Percentiles rank a stretch among this genome's conserved stretches.
phyloP scores from a whole-genome alignment of 92 coral and sea anemone genomes.

The Metridium senile region DNA sequence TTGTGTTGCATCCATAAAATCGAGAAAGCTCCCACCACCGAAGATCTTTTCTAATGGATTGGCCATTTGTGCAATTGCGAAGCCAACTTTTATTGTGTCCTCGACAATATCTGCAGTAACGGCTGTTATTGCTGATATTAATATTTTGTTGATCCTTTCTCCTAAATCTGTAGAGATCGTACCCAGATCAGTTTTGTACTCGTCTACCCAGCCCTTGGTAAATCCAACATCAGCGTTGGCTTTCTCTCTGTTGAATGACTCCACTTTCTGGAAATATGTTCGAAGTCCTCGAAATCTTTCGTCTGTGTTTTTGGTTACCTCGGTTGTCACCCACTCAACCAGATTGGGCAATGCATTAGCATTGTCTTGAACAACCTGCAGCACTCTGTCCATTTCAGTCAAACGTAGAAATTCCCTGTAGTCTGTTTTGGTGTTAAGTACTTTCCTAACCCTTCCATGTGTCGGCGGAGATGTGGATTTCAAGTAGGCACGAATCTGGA shows the following conservation, averaged over 20 bases:
- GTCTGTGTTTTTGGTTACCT: slow-evolving; percentile 12
- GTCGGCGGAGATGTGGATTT: slow-evolving; percentile 6
- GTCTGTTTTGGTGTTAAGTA: slow-evolving; percentile 45
- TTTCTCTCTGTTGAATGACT: slow-evolving; percentile 30
- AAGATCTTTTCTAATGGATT: slow-evolving; percentile 36
- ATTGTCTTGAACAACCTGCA: slow-evolving; percentile 17
- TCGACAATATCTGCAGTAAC: slow-evolving; percentile 36
- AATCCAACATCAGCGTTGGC: slow-evolving; percentile 31
- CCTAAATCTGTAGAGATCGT: slow-evolving; percentile 17
- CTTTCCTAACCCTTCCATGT: slow-evolving; percentile 5
- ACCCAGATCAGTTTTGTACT: slow-evolving; percentile 5
- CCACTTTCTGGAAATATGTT: slow-evolving; percentile 35
- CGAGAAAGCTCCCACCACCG: slow-evolving; percentile 18
- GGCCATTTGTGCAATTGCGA: slow-evolving; percentile 8
- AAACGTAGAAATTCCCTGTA: slow-evolving; percentile 21
- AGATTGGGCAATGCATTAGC: slow-evolving; percentile 10
- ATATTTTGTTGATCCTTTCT: neutral
- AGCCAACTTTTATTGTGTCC: slow-evolving; percentile 2
- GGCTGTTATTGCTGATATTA: slow-evolving; percentile 20
- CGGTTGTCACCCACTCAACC: slow-evolving; percentile 29
- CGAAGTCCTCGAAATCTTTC: slow-evolving; percentile 39
- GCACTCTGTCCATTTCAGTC: slow-evolving; percentile 38
- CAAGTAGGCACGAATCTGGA: slow-evolving; percentile 17
- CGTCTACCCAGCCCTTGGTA: neutral
- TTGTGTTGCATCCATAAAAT: slow-evolving; percentile 14